phyloP scores from a whole-genome alignment of 2,797 vertebrate genomes.

The Catharus ustulatus region DNA sequence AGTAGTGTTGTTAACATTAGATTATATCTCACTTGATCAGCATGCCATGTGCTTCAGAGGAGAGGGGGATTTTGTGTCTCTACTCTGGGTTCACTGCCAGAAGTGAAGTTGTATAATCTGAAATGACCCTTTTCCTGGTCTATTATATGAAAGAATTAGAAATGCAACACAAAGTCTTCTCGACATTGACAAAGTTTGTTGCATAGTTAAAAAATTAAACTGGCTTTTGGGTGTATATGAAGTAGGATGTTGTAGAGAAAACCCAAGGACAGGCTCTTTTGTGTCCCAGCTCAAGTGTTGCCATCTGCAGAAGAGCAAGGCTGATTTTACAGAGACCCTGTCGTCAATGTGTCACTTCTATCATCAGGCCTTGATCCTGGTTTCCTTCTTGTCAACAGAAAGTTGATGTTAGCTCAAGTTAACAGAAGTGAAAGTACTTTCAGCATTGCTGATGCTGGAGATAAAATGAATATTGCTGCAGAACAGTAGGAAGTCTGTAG shows the following conservation, averaged over 20 bases:
- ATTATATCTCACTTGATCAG: conserved; percentile 2
- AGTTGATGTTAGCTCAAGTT: neutral
- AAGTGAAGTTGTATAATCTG: neutral
- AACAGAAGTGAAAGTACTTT: conserved; percentile 17
- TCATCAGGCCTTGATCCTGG: neutral
- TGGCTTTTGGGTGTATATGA: neutral
- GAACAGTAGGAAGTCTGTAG: neutral
- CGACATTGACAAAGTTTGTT: neutral
- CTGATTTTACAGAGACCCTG: neutral
- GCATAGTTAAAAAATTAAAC: neutral
- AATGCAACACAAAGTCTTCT: neutral
- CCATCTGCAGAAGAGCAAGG: neutral
- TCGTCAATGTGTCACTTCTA: neutral
- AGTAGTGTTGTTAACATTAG: neutral
- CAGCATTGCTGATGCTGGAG: neutral
- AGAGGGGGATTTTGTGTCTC: neutral
- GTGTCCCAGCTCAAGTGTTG: neutral
- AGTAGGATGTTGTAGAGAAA: neutral
- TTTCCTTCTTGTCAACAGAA: conserved; percentile 9
- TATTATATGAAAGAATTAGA: neutral
- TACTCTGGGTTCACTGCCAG: neutral
- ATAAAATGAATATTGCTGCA: neutral
- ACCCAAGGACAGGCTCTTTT: neutral
- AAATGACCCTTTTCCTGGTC: neutral
- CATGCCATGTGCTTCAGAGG: conserved; percentile 20